A percentile compares a stretch with the other conserved stretches of the same genome.
phyloP scores from a whole-genome alignment of 1,140 invertebrate species.

The Oncopodura yosiiana region DNA sequence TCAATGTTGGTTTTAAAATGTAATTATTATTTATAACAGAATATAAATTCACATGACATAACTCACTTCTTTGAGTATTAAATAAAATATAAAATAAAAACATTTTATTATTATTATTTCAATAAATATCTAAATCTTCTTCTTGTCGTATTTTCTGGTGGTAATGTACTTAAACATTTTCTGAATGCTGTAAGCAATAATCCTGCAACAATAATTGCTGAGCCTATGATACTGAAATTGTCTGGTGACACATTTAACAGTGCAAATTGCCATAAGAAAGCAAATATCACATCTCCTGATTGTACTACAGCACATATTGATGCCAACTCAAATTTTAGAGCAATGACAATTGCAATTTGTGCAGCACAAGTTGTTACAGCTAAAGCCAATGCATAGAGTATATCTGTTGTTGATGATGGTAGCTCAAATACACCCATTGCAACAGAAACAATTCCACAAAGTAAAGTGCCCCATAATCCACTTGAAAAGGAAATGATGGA shows the following conservation, averaged over 20 bases:
- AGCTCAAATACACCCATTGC: neutral
- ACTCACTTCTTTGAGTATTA: no score
- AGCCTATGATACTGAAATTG: conserved; percentile 9
- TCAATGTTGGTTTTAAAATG: no score
- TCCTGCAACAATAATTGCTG: neutral
- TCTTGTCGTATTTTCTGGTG: neutral
- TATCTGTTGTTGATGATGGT: neutral
- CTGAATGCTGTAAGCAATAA: conserved; percentile 5
- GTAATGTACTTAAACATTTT: conserved; percentile 1
- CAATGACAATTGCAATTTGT: conserved; percentile 7
- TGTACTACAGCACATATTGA: conserved; percentile 7
- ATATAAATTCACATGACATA: no score
- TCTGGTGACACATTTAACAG: conserved; percentile 8
- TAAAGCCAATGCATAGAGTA: neutral
- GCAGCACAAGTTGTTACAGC: neutral
- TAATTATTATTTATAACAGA: no score
- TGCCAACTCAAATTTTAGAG: conserved; percentile 12
- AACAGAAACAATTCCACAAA: neutral
- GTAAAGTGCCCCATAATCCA: conserved; percentile 9
- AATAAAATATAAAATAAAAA: no score
- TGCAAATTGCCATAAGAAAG: conserved; percentile 18
- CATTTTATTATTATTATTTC: no score
- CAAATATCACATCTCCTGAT: conserved; percentile 12
- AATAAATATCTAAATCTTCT: neutral
- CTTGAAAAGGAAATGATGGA: conserved; percentile 1